These are phyloP conservation scores for Sorex maritimensis DNA, from an alignment of 2,797 vertebrate genomes.

Conservation along the genomic window DNA sequence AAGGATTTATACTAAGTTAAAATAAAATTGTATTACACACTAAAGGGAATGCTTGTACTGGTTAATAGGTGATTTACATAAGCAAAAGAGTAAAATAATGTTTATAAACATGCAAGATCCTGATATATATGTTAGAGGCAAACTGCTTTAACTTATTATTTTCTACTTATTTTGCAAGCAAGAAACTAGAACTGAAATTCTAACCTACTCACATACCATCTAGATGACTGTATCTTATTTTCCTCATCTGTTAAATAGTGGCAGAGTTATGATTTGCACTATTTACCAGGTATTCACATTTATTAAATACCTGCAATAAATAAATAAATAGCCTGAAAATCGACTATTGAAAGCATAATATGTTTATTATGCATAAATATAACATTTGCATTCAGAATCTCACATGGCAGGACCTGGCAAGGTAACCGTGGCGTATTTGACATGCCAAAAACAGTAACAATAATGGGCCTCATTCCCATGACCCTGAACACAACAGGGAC, in stretches of 20 bases:
- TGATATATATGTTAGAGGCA: neutral
- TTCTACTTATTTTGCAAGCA: constrained; percentile 18
- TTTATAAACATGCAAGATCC: neutral
- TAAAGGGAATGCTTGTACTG: constrained; percentile 81
- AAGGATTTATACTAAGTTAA: constrained; percentile 82
- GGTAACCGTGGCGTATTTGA: too few relatives aligned
- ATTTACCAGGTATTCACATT: neutral
- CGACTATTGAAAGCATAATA: neutral
- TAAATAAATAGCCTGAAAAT: neutral
- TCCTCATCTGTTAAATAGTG: constrained; percentile 37
- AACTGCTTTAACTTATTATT: constrained; percentile 34
- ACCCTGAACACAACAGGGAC: too few relatives aligned
- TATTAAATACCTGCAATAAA: constrained; percentile 10
- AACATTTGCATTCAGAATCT: neutral
- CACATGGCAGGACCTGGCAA: too few relatives aligned
- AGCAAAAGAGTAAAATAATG: constrained; percentile 45
- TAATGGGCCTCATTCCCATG: too few relatives aligned
- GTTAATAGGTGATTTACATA: constrained; percentile 78
- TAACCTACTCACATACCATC: neutral
- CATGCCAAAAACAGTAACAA: too few relatives aligned
- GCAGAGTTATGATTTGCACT: neutral
- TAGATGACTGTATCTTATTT: constrained; percentile 12
- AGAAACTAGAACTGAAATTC: neutral
- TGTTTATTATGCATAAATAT: neutral
- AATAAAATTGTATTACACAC: constrained; percentile 81